Percentiles rank a stretch among this genome's conserved stretches.
Conservation (phyloP, 2,888 invertebrate species). For the Rambutsinella grinnellia region DNA sequence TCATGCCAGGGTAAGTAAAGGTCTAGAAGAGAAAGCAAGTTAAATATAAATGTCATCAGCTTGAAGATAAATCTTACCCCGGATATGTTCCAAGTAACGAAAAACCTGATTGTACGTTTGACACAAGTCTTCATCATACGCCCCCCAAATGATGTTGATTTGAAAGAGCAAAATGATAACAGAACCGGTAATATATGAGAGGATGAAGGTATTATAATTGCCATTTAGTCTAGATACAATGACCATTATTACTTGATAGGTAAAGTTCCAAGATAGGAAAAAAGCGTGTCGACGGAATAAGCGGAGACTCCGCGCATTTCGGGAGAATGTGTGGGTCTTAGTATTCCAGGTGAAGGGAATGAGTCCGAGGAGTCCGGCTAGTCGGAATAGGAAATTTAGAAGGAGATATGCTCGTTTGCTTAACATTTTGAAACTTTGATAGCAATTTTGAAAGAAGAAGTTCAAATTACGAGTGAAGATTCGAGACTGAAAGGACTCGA, state of each 20-base stretch:
- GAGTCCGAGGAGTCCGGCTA: background rate
- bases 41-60: too few relatives aligned
- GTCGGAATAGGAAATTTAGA: background rate
- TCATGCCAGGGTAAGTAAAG: too few relatives aligned
- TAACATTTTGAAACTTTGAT: too few relatives aligned
- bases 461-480: too few relatives aligned
- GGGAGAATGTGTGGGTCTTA: background rate
- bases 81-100: too few relatives aligned
- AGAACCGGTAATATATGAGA: background rate
- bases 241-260: background rate
- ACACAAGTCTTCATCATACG: too few relatives aligned
- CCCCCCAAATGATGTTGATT: background rate
- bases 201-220: slow-evolving; percentile 8
- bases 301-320: background rate
- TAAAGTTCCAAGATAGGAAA: background rate
- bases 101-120: too few relatives aligned
- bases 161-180: background rate
- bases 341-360: background rate
- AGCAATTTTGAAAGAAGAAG: too few relatives aligned
- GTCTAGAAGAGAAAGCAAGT: too few relatives aligned
- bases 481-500: too few relatives aligned
- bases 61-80: too few relatives aligned
- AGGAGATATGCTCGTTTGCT: slow-evolving; percentile 1
- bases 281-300: background rate
- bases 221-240: background rate